Base-by-base conservation (phyloP, 2,888 invertebrate genomes). In the Chrysomela aeneicollis region DNA sequence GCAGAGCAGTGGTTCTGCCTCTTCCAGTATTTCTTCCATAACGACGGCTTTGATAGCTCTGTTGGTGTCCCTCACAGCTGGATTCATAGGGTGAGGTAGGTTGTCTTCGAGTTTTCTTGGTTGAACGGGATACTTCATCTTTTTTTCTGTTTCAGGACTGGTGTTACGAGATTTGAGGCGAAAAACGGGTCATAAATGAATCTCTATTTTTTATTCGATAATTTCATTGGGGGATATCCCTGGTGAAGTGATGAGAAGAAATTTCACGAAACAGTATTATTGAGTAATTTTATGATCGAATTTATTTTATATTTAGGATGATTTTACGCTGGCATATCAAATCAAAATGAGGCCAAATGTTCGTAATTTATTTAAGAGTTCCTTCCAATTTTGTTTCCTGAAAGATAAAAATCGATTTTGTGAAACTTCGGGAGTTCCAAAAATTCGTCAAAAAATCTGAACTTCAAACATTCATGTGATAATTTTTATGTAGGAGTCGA, bases 61-160 rank as follows among this genome's bases (percentile, higher is more conserved):
- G 32, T 74, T 88, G 47, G 89, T 90, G n/a, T 88, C 90, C 0
- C 71, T 90, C 53, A 87, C 88, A 0, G 89, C 90, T 63, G 90
- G 91, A 75, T 87, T 88, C 73, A 86, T 91, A 78, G 91, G 91
- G 91, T 91, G 90, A 91, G 91, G 91, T 91, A 74, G 81, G 90
- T 87, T 68, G 3, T 49, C 42, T 32, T n/a, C 1, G 66, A 55
- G 37, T 46, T 21, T 47, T 60, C 54, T 18, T 8, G 19, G 17
- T 42, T 50, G 15, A 35, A 19, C 18, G 30, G 54, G 67, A 68
- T 63, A 42, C 26, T 54, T 52, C 9, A 59, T 15, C 6, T 8
- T 58, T 69, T 67, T 69, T 67, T 72, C 64, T 73, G 72, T 74
- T 74, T 61, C 66, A 75, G 72, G 63, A 66, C 53, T 3, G 18